phyloP scores from a whole-genome alignment of 2,113 vertebrate genomes.

The Siniperca chuatsi region DNA sequence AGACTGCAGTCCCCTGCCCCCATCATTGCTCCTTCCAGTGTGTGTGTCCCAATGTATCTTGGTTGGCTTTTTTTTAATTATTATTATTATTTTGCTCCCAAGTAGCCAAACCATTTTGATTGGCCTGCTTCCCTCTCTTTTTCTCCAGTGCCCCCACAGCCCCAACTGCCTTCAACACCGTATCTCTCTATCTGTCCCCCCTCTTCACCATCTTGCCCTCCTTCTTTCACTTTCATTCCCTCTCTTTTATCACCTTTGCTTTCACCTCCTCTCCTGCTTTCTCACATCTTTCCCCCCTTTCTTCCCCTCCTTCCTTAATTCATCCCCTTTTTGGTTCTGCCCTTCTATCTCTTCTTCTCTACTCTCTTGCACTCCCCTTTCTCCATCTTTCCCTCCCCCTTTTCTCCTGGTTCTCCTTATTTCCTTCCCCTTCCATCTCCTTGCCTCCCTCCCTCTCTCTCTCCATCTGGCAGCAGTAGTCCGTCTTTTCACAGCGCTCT shows the following conservation, averaged over 20 bases:
- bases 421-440: not conserved
- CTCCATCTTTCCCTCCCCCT: not conserved
- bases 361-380: not conserved
- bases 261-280: not conserved
- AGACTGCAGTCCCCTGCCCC: conserved; percentile 14
- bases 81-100: not conserved
- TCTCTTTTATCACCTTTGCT: conserved; percentile 22
- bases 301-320: conserved; percentile 13
- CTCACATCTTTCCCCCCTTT: not conserved
- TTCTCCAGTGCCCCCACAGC: conserved; percentile 15
- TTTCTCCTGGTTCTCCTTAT: not conserved
- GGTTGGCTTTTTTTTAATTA: not conserved
- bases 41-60: conserved; percentile 22
- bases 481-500: conserved; percentile 40
- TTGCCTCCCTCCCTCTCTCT: conserved; percentile 71
- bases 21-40: not conserved
- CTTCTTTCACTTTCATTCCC: not conserved
- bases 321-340: conserved; percentile 51
- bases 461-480: conserved; percentile 64
- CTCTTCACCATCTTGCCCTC: not conserved
- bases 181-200: conserved; percentile 31
- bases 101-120: conserved; percentile 31
- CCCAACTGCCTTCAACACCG: conserved; percentile 24
- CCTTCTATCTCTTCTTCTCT: not conserved
- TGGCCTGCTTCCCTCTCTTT: conserved; percentile 19